Evolutionary conservation across 2,888 invertebrate species (phyloP), one percentile per base, ranked within the genome.

Genomic region (Seira musarum): DNA sequence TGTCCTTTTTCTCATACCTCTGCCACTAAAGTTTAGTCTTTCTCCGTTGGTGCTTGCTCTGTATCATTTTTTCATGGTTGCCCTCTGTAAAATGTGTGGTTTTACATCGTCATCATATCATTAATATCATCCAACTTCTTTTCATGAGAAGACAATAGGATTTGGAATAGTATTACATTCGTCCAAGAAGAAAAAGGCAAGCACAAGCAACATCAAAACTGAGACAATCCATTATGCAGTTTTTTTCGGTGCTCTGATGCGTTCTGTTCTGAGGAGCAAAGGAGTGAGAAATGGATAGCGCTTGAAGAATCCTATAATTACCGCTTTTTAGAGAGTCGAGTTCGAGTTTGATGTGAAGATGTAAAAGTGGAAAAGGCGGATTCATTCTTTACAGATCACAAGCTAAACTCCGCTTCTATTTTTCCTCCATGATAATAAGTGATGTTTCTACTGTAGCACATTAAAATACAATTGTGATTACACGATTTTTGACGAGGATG

Each of bases 221-320:
- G 17, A 49, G 6, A 49, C 49, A 49, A 49, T 13, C 17, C 49
- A 49, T 49, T 49, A 49, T 49, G 30, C 30, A 30, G 30, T 30
- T 30, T 30, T 30, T 5, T 30, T 30, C n/a, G 30, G 8, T 49
- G 17, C 17, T n/a, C 6, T n/a, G 5, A 40, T 40, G 40, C 13
- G 40, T 49, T 3, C 49, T 49, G 49, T 49, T 49, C 30, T 49
- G 60, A 60, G 60, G 22, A 60, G 21, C 10, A 60, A 60, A 60
- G 22, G 60, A 60, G 21, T n/a, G 22, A 60, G 60, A 60, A 60
- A 60, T 60, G 60, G 60, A 60, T 60, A 60, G 21, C 60, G 60
- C n/a, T 21, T 21, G 70, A 25, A 53, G 15, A 8, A 25, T 61
- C 61, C 69, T 76, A 53, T 76, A 76, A 76, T 69, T 76, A 76